A percentile compares a stretch with the other conserved stretches of the same genome.
phyloP scores from a whole-genome alignment of 1,140 invertebrate species.

The Hydropsyche tenuis region DNA sequence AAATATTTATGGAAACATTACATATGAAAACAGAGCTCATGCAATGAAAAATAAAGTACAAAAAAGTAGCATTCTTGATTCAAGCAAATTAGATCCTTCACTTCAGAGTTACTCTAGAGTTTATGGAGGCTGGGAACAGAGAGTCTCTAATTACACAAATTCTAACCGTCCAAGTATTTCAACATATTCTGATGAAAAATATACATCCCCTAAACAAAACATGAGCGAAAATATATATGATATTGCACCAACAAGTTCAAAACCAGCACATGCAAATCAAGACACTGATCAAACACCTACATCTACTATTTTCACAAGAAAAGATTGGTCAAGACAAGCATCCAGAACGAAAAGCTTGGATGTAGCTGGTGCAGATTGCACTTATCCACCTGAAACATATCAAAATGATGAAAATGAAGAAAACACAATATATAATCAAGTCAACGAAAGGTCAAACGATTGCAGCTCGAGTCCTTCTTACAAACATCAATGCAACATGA shows the following conservation, averaged over 20 bases:
- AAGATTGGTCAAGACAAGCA: conserved; percentile 65
- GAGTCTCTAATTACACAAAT: conserved; percentile 51
- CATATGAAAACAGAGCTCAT: conserved; percentile 26
- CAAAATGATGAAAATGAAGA: conserved; percentile 14
- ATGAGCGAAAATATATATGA: conserved; percentile 37
- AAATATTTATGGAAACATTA: conserved; percentile 41
- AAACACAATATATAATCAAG: not conserved
- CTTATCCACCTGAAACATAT: conserved; percentile 31
- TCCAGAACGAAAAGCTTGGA: conserved; percentile 63
- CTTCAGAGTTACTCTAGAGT: conserved; percentile 55
- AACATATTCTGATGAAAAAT: conserved; percentile 22
- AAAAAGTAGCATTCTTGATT: conserved; percentile 28
- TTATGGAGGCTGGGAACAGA: conserved; percentile 60
- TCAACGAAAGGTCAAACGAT: conserved; percentile 8
- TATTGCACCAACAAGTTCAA: not conserved
- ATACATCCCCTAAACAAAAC: conserved; percentile 23
- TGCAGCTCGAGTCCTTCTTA: conserved; percentile 54
- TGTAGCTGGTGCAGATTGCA: conserved; percentile 52
- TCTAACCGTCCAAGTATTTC: conserved; percentile 31
- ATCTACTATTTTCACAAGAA: conserved; percentile 64
- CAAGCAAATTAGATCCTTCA: conserved; percentile 27
- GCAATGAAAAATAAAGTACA: conserved; percentile 24
- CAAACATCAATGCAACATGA: conserved; percentile 56
- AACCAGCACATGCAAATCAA: not conserved
- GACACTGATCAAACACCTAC: conserved; percentile 53